Evolutionary conservation across 2,888 invertebrate species (phyloP).

Genomic region (Dichetophora obliterata): DNA sequence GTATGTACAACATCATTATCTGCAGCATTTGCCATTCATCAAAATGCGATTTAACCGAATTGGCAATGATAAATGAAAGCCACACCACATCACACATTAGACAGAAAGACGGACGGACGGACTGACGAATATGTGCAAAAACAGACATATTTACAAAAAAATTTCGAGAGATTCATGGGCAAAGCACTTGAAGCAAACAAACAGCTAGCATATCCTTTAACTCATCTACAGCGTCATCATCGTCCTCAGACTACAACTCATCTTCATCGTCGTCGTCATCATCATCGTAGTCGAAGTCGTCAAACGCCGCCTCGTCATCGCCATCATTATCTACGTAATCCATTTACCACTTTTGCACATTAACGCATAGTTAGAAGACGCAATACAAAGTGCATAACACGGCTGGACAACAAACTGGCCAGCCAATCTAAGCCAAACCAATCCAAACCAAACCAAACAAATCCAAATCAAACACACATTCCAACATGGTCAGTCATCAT

Average conservation of each 20-base stretch:
- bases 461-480: neutral
- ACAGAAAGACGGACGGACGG: neutral
- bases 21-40: constrained; percentile 21
- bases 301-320: constrained; percentile 11
- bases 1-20: constrained; percentile 4
- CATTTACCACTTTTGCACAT: constrained; percentile 51
- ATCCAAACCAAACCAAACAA: too few species aligned
- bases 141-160: too few species aligned
- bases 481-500: constrained; percentile 40
- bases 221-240: neutral
- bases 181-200: constrained; percentile 4
- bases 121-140: neutral
- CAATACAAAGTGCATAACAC: neutral
- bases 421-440: too few species aligned
- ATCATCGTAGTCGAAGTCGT: neutral
- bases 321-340: constrained; percentile 30
- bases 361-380: constrained; percentile 45
- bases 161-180: neutral
- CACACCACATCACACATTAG: constrained; percentile 43
- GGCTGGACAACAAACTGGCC: neutral
- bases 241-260: neutral
- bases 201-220: neutral
- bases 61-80: constrained; percentile 43
- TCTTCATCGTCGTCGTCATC: neutral
- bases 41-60: constrained; percentile 34